These are phyloP conservation scores for Aleiodes leptofemur DNA, from an alignment of 2,888 invertebrate species.

Conservation along the genomic window DNA sequence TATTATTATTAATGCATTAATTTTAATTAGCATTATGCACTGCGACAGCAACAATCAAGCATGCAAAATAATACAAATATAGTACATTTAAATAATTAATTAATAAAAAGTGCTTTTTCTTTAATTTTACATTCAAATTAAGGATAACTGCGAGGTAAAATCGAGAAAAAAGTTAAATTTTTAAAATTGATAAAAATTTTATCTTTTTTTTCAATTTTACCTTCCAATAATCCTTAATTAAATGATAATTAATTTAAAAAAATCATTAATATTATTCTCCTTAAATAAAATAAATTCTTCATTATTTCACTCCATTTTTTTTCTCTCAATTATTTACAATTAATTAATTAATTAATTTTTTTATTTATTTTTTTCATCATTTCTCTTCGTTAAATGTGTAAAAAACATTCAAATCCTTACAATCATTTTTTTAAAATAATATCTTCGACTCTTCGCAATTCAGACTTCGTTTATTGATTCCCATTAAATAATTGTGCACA, in stretches of 20 bases:
- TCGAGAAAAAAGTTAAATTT: too few relatives aligned
- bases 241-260: too few relatives aligned
- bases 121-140: too few relatives aligned
- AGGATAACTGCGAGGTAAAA: too few relatives aligned
- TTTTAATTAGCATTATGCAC: constrained; percentile 57
- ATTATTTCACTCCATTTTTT: constrained; percentile 16
- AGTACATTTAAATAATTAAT: background rate
- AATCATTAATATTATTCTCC: constrained; percentile 14
- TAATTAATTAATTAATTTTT: background rate
- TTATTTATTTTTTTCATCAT: constrained; percentile 12
- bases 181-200: too few relatives aligned
- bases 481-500: constrained; percentile 45
- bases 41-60: constrained; percentile 58
- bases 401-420: constrained; percentile 55
- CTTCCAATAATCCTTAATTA: too few relatives aligned
- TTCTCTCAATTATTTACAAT: constrained; percentile 30
- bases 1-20: constrained; percentile 58
- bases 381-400: constrained; percentile 32
- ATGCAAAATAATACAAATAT: constrained; percentile 60
- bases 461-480: constrained; percentile 35
- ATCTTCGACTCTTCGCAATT: constrained; percentile 27
- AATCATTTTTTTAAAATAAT: constrained; percentile 54
- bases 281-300: constrained; percentile 35
- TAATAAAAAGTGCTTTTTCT: too few relatives aligned
- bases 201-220: too few relatives aligned